phyloP scores from a whole-genome alignment of 1,140 invertebrate genomes.

The Drosophila elegans region DNA sequence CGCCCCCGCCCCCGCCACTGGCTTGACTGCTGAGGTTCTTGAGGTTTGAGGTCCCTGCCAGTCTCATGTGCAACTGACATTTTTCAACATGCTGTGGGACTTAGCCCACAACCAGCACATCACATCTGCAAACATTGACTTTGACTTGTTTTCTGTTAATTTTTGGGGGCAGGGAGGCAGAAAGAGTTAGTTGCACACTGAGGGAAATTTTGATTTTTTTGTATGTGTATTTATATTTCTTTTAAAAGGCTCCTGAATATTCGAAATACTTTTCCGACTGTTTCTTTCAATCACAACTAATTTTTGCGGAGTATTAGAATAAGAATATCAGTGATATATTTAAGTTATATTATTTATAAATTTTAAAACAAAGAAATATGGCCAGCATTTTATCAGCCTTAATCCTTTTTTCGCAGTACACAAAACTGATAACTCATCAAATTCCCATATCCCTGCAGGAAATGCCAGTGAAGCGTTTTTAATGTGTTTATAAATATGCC shows the following conservation, averaged over 20 bases:
- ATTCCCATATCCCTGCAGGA: slow-evolving; percentile 22
- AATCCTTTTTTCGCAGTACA: background rate
- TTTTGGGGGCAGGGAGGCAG: slow-evolving; percentile 19
- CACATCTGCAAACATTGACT: slow-evolving; percentile 68
- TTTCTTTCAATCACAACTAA: no score
- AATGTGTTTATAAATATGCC: slow-evolving; percentile 71
- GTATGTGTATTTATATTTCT: no score
- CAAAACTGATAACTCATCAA: slow-evolving; percentile 47
- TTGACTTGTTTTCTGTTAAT: slow-evolving; percentile 62
- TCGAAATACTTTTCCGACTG: no score
- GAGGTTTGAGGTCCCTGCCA: slow-evolving; percentile 32
- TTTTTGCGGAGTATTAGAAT: no score
- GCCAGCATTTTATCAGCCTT: no score
- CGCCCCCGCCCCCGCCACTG: background rate
- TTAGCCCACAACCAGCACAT: slow-evolving; percentile 27
- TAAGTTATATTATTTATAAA: no score
- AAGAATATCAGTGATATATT: no score
- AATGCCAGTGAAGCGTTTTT: slow-evolving; percentile 62
- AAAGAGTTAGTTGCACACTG: slow-evolving; percentile 11
- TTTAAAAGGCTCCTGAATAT: no score
- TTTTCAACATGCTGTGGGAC: slow-evolving; percentile 61
- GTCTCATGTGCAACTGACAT: slow-evolving; percentile 63
- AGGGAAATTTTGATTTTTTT: background rate
- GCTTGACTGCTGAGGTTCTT: slow-evolving; percentile 52
- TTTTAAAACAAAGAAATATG: no score